Base-by-base conservation (phyloP, 2,888 invertebrate species). In the Eueremaeus valkanovi region DNA sequence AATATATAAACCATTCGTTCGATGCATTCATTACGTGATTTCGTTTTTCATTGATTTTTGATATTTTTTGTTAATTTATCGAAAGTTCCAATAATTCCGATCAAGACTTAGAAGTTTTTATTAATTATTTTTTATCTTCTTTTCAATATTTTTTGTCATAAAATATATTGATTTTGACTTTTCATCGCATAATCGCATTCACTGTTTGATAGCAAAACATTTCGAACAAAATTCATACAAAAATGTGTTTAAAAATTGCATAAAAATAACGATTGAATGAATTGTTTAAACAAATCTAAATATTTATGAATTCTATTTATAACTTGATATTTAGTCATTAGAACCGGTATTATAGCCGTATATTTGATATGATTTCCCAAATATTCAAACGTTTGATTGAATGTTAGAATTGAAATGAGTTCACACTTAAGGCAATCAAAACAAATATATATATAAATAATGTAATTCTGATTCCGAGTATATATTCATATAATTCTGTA, bases 151-250 rank as follows among this genome's bases (percentile, higher is more conserved):
- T 49, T 49, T 5, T 49, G 18, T 49, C n/a, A 21, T 21, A 49
- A 49, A 21, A 18, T 21, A 21, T 49, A 21, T 11, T n/a, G 11
- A 21, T 49, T 21, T 21, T 49, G 18, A 49, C 49, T 49, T 49
- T 45, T 49, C 1, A 49, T 49, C n/a, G 1, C 2, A n/a, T 49
- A n/a, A 49, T 21, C n/a, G 49, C 18, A 49, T 49, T 49, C 18
- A 49, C 21, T 21, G 49, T 49, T 49, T 49, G 49, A 49, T 21
- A 21, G 49, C 21, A 21, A 49, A 49, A 49, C n/a, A 49, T 49
- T 49, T 49, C 49, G 49, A 49, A 49, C 49, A 49, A 49, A 49
- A 49, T 49, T 49, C 49, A n/a, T n/a, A n/a, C n/a, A n/a, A 49
- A 49, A 49, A 49, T 49, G 49, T 49, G 49, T n/a, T 49, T 49